Percentiles rank a stretch among this genome's conserved stretches.
These are phyloP conservation scores for Pharmacophagus antenor DNA, from an alignment of 2,888 invertebrate species.

Conservation along the genomic window DNA sequence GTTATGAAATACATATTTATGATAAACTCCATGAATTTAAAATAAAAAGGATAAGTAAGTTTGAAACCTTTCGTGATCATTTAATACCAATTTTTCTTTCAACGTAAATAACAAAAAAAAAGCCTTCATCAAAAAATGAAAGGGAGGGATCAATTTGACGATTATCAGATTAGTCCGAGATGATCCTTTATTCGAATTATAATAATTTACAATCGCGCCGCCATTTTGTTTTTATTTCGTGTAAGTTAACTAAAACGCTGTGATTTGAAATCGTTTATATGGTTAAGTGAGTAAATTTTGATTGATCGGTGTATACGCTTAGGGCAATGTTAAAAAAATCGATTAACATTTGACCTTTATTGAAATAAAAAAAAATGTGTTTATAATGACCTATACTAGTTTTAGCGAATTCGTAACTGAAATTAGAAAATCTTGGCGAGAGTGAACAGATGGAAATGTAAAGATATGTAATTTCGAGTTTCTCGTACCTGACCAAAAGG, in stretches of 20 bases:
- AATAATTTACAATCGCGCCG: conserved; percentile 39
- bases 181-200: conserved; percentile 41
- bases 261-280: conserved; percentile 34
- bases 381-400: too few relatives aligned
- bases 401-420: too few relatives aligned
- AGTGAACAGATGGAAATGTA: too few relatives aligned
- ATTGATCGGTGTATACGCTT: conserved; percentile 31
- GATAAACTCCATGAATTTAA: too few relatives aligned
- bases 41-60: background rate
- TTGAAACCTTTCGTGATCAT: conserved; percentile 11
- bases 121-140: conserved; percentile 33
- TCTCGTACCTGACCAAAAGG: too few relatives aligned
- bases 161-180: conserved; percentile 42
- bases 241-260: conserved; percentile 31
- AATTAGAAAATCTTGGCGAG: too few relatives aligned
- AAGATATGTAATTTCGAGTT: too few relatives aligned
- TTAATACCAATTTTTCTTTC: conserved; percentile 20
- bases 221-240: conserved; percentile 31
- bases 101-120: conserved; percentile 22
- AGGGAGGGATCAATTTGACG: conserved; percentile 34
- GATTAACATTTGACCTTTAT: conserved; percentile 16
- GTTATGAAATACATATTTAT: too few relatives aligned
- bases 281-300: conserved; percentile 32
- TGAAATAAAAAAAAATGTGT: conserved; percentile 3
- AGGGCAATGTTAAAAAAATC: conserved; percentile 3